A percentile compares a stretch with the other conserved stretches of the same genome.
These are phyloP conservation scores for Cuniculus paca DNA, from an alignment of 2,797 vertebrate genomes.

Conservation along the genomic window DNA sequence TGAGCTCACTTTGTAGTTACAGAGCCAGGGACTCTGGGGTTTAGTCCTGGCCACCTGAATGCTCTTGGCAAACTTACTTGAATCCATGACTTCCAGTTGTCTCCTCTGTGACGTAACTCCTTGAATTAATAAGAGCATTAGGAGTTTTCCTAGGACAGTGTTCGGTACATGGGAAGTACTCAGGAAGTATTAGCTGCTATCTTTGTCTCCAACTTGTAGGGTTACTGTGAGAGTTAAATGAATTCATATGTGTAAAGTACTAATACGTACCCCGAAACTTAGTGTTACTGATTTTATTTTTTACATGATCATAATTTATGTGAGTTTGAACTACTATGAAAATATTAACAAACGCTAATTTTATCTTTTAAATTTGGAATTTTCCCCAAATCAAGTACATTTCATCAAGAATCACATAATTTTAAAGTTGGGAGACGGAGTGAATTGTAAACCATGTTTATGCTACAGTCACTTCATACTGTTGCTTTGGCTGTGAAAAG, in stretches of 20 bases:
- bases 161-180: not conserved
- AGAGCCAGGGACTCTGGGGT: not conserved
- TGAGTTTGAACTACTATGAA: slow-evolving; percentile 36
- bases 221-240: not conserved
- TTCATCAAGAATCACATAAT: not conserved
- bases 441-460: not conserved
- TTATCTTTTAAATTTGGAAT: slow-evolving; percentile 50
- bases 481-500: not conserved
- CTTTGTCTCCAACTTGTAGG: not conserved
- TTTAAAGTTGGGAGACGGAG: not conserved
- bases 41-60: not conserved
- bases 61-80: not conserved
- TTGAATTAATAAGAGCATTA: not conserved
- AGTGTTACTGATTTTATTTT: slow-evolving; percentile 2
- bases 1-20: too few species aligned
- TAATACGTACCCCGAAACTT: not conserved
- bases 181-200: not conserved
- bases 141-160: not conserved
- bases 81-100: not conserved
- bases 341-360: not conserved
- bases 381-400: slow-evolving; percentile 2
- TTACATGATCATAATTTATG: not conserved
- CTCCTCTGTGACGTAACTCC: not conserved
- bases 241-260: not conserved
- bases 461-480: not conserved